phyloP scores from a whole-genome alignment of 2,888 invertebrate species.

The Allolobophora icterica region DNA sequence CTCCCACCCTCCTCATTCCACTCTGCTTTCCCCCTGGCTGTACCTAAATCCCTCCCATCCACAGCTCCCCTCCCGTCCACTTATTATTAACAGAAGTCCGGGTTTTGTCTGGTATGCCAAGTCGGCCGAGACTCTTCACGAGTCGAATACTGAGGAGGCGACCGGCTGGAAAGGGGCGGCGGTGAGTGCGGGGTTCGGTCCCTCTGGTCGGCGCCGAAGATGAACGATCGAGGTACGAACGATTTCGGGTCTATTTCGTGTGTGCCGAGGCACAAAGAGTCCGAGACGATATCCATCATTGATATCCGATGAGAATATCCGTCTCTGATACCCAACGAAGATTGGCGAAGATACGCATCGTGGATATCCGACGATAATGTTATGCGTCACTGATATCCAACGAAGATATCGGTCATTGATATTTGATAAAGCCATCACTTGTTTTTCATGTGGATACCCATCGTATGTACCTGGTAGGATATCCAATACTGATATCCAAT shows the following conservation, averaged over 20 bases:
- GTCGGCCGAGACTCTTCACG: not conserved
- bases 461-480: too few species aligned
- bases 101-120: not conserved
- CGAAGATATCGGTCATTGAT: too few species aligned
- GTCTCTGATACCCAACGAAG: not conserved
- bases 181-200: not conserved
- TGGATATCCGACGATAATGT: not conserved
- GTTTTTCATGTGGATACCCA: too few species aligned
- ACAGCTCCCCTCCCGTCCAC: not conserved
- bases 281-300: not conserved
- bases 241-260: not conserved
- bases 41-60: not conserved
- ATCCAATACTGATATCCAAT: too few species aligned
- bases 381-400: not conserved
- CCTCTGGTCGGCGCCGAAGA: not conserved
- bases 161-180: not conserved
- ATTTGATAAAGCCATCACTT: too few species aligned
- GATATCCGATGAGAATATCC: conserved; percentile 11
- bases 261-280: not conserved
- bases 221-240: not conserved
- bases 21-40: not conserved
- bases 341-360: not conserved
- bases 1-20: not conserved
- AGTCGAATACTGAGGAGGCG: conserved; percentile 4
- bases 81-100: not conserved